Conservation (phyloP, 2,113 vertebrate genomes). For the Galemys pyrenaicus region DNA sequence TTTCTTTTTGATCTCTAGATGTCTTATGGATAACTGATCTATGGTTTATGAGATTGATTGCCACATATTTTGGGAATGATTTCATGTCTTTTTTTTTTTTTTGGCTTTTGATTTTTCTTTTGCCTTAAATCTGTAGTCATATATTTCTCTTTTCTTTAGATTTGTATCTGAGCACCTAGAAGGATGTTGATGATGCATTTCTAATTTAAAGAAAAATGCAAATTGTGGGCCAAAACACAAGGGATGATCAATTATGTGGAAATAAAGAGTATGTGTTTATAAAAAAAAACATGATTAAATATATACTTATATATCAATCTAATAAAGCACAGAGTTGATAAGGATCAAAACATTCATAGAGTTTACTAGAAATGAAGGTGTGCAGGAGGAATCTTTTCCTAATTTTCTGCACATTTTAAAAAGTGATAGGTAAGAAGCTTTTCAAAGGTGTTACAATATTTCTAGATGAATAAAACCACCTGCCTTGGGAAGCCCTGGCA, state of each 20-base stretch:
- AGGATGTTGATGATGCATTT: not conserved
- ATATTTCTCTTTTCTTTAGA: not conserved
- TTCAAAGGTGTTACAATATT: not conserved
- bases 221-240: not conserved
- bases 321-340: not conserved
- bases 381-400: not conserved
- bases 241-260: not conserved
- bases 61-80: not conserved
- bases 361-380: not conserved
- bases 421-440: not conserved
- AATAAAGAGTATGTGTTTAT: not conserved
- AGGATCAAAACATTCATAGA: not conserved
- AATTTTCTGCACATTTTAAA: not conserved
- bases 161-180: not conserved
- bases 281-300: not conserved
- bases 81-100: not conserved
- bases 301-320: too few species aligned
- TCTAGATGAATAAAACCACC: not conserved
- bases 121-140: not conserved
- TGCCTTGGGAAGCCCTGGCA: not conserved
- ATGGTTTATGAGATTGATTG: not conserved
- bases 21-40: not conserved
- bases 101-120: not conserved
- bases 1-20: not conserved
- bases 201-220: constrained; percentile 5